Base-by-base conservation (phyloP, 2,797 vertebrate species). In the Taenioides sp. region DNA sequence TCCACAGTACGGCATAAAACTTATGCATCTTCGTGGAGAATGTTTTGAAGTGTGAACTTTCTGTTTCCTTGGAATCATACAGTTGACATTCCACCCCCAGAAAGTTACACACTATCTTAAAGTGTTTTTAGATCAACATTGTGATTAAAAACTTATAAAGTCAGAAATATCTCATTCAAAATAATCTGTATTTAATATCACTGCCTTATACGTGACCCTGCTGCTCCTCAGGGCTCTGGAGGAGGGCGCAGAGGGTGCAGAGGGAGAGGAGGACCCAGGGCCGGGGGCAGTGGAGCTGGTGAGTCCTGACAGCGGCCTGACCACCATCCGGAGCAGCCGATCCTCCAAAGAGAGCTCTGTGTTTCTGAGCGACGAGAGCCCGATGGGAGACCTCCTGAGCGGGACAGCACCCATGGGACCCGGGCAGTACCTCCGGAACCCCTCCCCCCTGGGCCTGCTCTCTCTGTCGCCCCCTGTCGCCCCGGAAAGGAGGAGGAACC, bases 261-360 rank as follows among this genome's bases (percentile, higher is more conserved):
- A 86, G 72, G 85, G 65, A 27, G 88, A 89, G 66, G 96, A 95
- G 61, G 89, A 90, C 12, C 59, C 85, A n/a, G 86, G 78, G 72
- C 79, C 66, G 7, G 94, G 93, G 72, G 91, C 88, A 67, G 96
- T 92, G 25, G 76, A 98, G 75, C 93, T 96, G 2, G 94, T 97
- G 60, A 98, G 97, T 84, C 97, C 96, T n/a, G 97, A 98, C 55
- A 98, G 97, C 2, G 97, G 97, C 12, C 84, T 97, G 89, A 96
- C 95, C 87, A 98, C 96, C 25, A 96, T 97, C 75, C 93, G 97
- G 83, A 98, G 97, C 85, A 97, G 96, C 70, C 94, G 96, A 7
- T 98, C 97, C 47, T 98, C 96, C 65, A 98, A 98, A 69, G 96
- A 98, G 86, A 97, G 97, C 74, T 98, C 96, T 0, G 96, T 97